Conservation (phyloP, 1,140 invertebrate species). For the Branchinecta lynchi region DNA sequence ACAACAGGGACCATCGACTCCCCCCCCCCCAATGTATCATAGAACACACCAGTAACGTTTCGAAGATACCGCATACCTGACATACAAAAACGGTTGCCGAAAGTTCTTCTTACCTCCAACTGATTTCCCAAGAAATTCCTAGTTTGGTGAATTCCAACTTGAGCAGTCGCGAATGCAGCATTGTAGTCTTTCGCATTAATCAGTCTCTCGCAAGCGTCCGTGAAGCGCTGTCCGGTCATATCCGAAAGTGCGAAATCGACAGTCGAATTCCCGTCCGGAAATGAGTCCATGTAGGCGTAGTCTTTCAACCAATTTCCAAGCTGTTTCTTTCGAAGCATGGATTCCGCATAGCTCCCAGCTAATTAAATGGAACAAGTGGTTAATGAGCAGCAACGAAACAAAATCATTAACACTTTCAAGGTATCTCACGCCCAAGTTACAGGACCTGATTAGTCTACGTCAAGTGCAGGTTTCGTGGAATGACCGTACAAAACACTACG, state of each 20-base stretch:
- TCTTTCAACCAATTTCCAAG: neutral
- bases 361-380: neutral
- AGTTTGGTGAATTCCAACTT: neutral
- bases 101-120: neutral
- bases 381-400: too few relatives aligned
- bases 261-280: slow-evolving; percentile 2
- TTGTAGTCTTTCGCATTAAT: neutral
- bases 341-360: slow-evolving; percentile 2
- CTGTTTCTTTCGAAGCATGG: slow-evolving; percentile 3
- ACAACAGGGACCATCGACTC: too few relatives aligned
- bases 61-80: too few relatives aligned
- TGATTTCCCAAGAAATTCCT: neutral
- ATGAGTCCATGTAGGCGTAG: neutral
- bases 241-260: neutral
- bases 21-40: too few relatives aligned
- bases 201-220: neutral
- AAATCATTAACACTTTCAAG: too few relatives aligned
- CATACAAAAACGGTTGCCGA: neutral
- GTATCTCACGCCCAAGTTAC: too few relatives aligned
- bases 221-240: neutral
- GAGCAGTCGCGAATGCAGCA: neutral
- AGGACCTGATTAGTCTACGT: too few relatives aligned
- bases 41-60: too few relatives aligned
- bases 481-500: too few relatives aligned
- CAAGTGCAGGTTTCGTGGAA: too few relatives aligned